Evolutionary conservation across 2,113 vertebrate genomes (phyloP), one percentile per base, ranked within the genome.

Genomic region (Seriola aureovittata): DNA sequence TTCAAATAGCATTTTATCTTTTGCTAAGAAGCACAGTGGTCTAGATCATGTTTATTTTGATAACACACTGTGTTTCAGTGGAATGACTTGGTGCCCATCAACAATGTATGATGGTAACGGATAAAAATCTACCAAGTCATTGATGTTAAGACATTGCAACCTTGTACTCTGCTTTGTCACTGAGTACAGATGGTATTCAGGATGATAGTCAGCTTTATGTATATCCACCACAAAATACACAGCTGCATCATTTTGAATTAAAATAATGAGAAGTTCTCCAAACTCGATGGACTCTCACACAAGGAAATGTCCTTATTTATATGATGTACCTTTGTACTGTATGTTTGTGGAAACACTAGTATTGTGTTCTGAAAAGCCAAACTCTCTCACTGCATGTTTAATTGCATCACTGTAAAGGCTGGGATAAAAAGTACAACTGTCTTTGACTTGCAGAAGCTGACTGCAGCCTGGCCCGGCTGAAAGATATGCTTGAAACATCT

Each of bases 401-500:
- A 88, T 84, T 40, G 75, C 13, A 19, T 88, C 54, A 85, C 85
- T 89, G 77, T 87, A 86, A 19, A 84, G 71, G 36, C 34, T 81
- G 59, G 80, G 50, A 5, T 82, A 69, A 86, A 80, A 87, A 4
- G 29, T 21, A 85, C 62, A 87, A 38, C 88, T 84, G 21, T 85
- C 69, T 52, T 89, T 91, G 8, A 88, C 75, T 77, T 89, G 77
- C 63, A 86, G 64, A 23, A 89, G 46, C 34, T 79, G 8, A 86
- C 46, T 82, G 57, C 29, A 57, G 48, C 32, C 60, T 40, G 13
- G 40, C 3, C 57, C 78, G 71, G 77, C 85, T 82, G 21, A 78
- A 81, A 90, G 77, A 89, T 88, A 86, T 59, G 76, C 81, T 57
- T 86, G 85, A 86, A 29, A 89, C 81, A 89, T 80, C 71, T 89